These are phyloP conservation scores for Pantherophis vulpinus DNA, from an alignment of 2,797 vertebrate genomes.

Conservation along the genomic window DNA sequence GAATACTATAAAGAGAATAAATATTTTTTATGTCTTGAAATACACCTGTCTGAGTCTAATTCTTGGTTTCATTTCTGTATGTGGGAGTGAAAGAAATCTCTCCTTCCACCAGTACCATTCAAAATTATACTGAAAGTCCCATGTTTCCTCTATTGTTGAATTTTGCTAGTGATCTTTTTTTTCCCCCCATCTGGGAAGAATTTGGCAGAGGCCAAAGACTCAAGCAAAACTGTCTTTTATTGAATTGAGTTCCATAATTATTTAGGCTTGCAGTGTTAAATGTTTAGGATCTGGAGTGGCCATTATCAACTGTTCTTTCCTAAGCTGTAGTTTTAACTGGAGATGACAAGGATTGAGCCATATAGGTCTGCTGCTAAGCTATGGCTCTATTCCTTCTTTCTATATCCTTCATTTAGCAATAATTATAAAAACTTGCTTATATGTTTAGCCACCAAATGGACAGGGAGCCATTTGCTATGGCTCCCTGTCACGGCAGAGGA, in stretches of 20 bases:
- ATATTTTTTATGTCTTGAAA: constrained; percentile 18
- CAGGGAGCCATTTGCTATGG: no score
- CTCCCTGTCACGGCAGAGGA: no score
- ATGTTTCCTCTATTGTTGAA: not conserved
- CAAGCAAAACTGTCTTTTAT: not conserved
- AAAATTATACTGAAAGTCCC: not conserved
- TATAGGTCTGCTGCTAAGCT: not conserved
- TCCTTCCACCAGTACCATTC: not conserved
- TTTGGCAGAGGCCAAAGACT: not conserved
- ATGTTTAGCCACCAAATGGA: not conserved
- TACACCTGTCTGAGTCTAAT: not conserved
- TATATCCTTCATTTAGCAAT: not conserved
- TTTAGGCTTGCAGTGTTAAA: not conserved
- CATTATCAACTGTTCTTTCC: no score
- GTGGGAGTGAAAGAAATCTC: not conserved
- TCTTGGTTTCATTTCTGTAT: not conserved
- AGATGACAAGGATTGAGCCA: not conserved
- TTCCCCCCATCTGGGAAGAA: not conserved
- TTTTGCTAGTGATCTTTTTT: not conserved
- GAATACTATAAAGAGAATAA: not conserved
- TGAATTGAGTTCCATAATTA: not conserved
- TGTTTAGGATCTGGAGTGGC: not conserved
- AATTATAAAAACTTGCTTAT: not conserved
- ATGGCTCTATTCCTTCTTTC: not conserved
- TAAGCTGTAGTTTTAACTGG: not conserved